Evolutionary conservation across 2,113 vertebrate genomes (phyloP).

Genomic region (Pluvianellus socialis): DNA sequence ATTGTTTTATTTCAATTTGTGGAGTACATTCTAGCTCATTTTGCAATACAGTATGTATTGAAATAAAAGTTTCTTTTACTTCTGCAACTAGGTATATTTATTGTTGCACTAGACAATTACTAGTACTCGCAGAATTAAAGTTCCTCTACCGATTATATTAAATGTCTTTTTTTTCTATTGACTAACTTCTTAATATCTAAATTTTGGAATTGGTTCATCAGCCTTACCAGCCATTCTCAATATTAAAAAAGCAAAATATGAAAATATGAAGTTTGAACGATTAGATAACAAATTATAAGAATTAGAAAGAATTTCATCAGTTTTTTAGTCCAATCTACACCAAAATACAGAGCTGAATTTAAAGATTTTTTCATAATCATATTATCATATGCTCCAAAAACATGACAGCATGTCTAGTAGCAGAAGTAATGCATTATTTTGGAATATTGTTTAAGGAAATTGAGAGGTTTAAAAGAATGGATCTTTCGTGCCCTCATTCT

Average conservation of each 20-base stretch:
- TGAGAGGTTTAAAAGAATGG: neutral
- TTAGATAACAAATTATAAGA: neutral
- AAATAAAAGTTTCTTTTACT: neutral
- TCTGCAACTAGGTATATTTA: neutral
- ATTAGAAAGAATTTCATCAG: neutral
- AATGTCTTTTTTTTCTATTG: neutral
- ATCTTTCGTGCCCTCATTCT: neutral
- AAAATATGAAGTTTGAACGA: neutral
- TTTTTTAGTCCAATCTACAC: neutral
- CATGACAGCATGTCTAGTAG: neutral
- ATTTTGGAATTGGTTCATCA: neutral
- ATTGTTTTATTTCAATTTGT: neutral
- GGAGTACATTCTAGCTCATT: neutral
- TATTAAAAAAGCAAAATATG: neutral
- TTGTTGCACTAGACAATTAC: neutral
- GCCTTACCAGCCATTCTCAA: accelerated
- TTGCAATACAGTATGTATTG: neutral
- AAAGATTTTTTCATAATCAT: neutral
- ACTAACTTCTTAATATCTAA: neutral
- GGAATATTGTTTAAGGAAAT: neutral
- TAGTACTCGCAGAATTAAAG: neutral
- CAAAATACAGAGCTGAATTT: neutral
- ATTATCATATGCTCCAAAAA: neutral
- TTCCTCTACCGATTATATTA: accelerated
- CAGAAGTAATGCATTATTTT: neutral